Evolutionary conservation across 2,113 vertebrate genomes (phyloP).

Genomic region (Syngnathus typhle): DNA sequence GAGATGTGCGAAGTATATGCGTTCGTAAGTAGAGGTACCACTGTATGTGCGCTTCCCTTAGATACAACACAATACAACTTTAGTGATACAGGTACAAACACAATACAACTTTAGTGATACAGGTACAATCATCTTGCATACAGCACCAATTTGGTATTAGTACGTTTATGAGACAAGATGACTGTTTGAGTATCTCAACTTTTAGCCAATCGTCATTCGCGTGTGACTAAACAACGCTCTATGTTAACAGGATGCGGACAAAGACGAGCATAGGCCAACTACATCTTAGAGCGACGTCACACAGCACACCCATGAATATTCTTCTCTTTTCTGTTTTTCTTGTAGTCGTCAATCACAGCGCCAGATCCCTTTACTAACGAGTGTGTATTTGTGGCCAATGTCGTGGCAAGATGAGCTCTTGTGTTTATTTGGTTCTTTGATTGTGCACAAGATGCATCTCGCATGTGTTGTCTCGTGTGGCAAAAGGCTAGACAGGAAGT

Average conservation of each 20-base stretch:
- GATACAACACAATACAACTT: no score
- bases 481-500: background rate
- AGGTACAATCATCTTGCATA: no score
- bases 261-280: constrained; percentile 62
- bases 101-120: no score
- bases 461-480: background rate
- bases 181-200: background rate
- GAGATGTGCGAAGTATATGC: no score
- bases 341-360: constrained; percentile 11
- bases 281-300: constrained; percentile 64
- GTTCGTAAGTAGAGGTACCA: no score
- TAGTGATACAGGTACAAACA: no score
- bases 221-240: constrained; percentile 29
- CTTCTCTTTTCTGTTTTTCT: constrained; percentile 8
- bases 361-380: background rate
- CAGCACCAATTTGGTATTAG: no score
- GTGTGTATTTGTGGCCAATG: constrained; percentile 24
- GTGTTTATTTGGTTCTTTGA: background rate
- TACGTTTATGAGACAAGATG: background rate
- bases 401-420: background rate
- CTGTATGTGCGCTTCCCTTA: no score
- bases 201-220: constrained; percentile 3
- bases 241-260: constrained; percentile 76
- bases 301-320: constrained; percentile 7
- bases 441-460: background rate